Evolutionary conservation across 2,888 invertebrate species (phyloP).

Genomic region (Oscheius myriophilus): DNA sequence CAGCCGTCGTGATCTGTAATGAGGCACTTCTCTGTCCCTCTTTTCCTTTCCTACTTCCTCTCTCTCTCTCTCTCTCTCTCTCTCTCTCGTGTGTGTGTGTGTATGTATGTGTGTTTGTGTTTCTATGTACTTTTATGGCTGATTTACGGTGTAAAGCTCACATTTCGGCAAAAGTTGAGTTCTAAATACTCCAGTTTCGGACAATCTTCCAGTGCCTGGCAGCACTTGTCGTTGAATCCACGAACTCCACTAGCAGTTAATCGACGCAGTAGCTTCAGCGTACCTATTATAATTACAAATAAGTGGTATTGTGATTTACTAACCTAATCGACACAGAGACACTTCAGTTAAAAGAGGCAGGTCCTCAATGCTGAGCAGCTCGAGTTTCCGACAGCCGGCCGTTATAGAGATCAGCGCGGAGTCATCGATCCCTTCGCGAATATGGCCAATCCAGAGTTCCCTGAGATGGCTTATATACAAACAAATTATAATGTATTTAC

Average conservation of each 20-base stretch:
- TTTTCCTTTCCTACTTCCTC: too few relatives aligned
- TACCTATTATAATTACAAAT: not conserved
- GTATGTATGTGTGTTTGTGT: not conserved
- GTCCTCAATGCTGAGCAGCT: conserved; percentile 16
- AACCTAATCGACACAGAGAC: conserved; percentile 7
- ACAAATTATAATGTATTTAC: not conserved
- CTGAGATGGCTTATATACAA: not conserved
- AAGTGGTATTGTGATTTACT: not conserved
- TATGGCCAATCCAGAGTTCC: conserved; percentile 16
- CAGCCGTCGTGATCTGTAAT: conserved; percentile 13
- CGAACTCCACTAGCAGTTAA: conserved; percentile 7
- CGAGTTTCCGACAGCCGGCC: not conserved
- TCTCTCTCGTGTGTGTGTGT: too few relatives aligned
- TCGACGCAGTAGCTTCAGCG: conserved; percentile 1
- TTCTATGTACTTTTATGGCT: not conserved
- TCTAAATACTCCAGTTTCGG: conserved; percentile 14
- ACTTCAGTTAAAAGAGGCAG: conserved; percentile 12
- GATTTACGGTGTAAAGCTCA: not conserved
- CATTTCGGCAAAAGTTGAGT: conserved; percentile 25
- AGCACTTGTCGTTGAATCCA: conserved; percentile 1
- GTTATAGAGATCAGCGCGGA: not conserved
- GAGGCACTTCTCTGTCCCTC: too few relatives aligned
- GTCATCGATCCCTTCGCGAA: conserved; percentile 22
- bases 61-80: too few relatives aligned
- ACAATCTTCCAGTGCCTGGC: not conserved